Conservation (phyloP, 2,888 invertebrate genomes). For the Atherix ibis region DNA sequence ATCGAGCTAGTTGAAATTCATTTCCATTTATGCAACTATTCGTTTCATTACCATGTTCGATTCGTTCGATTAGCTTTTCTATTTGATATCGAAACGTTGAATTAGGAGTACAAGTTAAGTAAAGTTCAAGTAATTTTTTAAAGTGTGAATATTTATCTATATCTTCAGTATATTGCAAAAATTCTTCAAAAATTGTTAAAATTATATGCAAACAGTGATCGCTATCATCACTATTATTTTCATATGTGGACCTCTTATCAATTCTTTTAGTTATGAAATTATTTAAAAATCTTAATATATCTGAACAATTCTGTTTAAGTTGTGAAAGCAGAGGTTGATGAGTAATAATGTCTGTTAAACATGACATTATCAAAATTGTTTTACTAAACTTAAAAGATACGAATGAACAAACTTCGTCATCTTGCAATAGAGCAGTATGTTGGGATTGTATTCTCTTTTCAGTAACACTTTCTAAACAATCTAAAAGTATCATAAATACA, state of each 20-base stretch:
- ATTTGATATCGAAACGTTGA: conserved; percentile 16
- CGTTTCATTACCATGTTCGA: conserved; percentile 11
- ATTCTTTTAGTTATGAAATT: conserved; percentile 18
- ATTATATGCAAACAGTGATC: conserved; percentile 10
- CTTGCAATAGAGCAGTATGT: conserved; percentile 18
- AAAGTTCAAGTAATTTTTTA: conserved; percentile 11
- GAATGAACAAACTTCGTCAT: conserved; percentile 20
- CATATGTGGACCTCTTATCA: conserved; percentile 14
- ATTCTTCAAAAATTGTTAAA: conserved; percentile 20
- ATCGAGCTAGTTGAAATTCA: conserved; percentile 17
- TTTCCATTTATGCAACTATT: conserved; percentile 1
- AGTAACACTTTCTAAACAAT: conserved; percentile 7
- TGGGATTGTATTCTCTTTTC: conserved; percentile 11
- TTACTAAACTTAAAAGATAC: conserved; percentile 20
- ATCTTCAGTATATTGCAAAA: conserved; percentile 17
- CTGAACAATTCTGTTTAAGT: conserved; percentile 19
- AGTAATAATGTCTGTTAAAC: conserved; percentile 23
- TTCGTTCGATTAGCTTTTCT: conserved; percentile 13
- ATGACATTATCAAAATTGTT: conserved; percentile 21
- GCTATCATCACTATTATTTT: conserved; percentile 15
- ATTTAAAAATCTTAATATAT: conserved; percentile 20
- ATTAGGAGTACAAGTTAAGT: conserved; percentile 13
- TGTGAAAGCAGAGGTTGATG: conserved; percentile 23
- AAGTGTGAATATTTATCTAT: conserved; percentile 13
- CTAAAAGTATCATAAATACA: conserved; percentile 21